Base-by-base conservation (phyloP, 2,888 invertebrate genomes). In the Ormyrus labotus region DNA sequence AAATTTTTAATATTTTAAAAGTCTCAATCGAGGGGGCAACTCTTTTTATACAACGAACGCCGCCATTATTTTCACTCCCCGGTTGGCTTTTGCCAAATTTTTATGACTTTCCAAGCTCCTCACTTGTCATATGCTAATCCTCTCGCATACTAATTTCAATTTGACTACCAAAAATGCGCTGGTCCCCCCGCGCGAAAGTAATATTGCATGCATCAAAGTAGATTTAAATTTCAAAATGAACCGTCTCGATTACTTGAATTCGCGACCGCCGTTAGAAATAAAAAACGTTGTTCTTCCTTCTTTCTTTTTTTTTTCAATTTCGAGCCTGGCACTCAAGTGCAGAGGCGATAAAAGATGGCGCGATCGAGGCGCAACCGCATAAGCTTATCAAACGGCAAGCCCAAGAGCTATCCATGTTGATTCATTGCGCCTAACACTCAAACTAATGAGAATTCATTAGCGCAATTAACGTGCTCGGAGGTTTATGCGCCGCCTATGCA, bases 391-490 rank as follows among this genome's bases (percentile, higher is more conserved):
- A 67, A 65, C 50, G 53, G n/a, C 64, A 9, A 48, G 8, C 34
- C 34, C 8, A 70, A 51, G 11, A 6, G 64, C 57, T 45, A 76
- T 64, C 61, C 76, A 63, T 63, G 53, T 69, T 64, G 74, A 79
- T 69, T 79, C 69, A 64, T 79, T 19, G 58, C 11, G 6, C 58
- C 55, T 34, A 61, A 75, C 67, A 75, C 80, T 71, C 71, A 60
- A 67, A 71, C 47, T 80, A 75, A 80, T 75, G 71, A 76, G 75
- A 75, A 76, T 76, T 80, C 75, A 80, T 75, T 76, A 70, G 65
- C 34, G 45, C 65, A 60, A 80, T 71, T 76, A 80, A 34, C 53
- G 13, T n/a, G 51, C 67, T 65, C 11, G 11, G 3, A n/a, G 6
- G 10, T 47, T 5, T 64, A 47, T 6, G 34, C 57, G 58, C 5